phyloP scores from a whole-genome alignment of 2,113 vertebrate genomes.

The Lonchura striata region DNA sequence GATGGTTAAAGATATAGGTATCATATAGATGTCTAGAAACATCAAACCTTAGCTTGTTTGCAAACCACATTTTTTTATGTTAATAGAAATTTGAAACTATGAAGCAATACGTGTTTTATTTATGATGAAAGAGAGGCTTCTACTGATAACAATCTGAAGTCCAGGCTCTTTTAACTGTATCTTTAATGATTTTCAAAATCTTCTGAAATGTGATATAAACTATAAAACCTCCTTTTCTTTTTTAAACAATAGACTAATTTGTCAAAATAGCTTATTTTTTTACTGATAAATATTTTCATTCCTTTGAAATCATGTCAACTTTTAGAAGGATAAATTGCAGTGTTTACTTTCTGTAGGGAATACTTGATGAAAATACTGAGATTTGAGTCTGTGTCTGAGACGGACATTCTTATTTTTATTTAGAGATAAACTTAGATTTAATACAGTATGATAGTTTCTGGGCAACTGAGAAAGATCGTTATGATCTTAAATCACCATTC shows the following conservation, averaged over 20 bases:
- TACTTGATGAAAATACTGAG: conserved; percentile 5
- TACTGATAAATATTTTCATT: conserved; percentile 34
- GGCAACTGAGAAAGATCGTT: neutral
- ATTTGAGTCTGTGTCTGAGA: neutral
- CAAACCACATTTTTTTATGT: neutral
- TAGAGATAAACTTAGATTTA: neutral
- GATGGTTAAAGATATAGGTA: neutral
- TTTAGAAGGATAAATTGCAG: conserved; percentile 34
- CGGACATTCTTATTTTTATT: neutral
- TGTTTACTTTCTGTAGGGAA: neutral
- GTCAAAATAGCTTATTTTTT: conserved; percentile 26
- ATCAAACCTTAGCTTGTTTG: neutral
- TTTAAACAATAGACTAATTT: neutral
- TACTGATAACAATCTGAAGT: neutral
- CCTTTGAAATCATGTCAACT: conserved; percentile 12
- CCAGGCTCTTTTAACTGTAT: neutral
- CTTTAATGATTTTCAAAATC: conserved; percentile 22
- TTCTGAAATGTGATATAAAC: conserved; percentile 15
- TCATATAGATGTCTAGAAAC: neutral
- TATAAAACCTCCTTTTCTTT: neutral
- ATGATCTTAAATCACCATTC: neutral
- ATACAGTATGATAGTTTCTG: neutral
- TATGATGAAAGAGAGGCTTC: neutral
- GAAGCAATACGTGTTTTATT: conserved; percentile 7
- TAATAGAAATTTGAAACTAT: neutral